Conservation (phyloP, 2,113 vertebrate genomes). For the Cervus canadensis region DNA sequence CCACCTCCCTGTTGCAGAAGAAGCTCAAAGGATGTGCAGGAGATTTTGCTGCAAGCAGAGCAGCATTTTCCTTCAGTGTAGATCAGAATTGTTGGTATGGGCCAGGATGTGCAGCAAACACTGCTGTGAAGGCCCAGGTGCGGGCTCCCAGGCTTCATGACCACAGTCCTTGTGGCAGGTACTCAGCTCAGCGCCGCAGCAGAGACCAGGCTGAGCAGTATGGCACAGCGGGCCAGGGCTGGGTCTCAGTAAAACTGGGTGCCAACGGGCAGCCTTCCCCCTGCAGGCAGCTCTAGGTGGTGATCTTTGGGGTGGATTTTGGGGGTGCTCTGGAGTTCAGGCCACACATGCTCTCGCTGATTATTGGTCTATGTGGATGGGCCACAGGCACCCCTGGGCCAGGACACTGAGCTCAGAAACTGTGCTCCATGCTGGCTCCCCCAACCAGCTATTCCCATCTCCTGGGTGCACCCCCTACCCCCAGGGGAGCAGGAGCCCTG, state of each 20-base stretch:
- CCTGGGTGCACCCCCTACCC: rapidly evolving
- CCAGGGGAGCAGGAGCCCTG: background rate
- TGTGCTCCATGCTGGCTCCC: no score
- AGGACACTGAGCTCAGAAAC: background rate
- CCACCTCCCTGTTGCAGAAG: background rate
- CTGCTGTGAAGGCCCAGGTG: no score
- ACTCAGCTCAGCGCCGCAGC: rapidly evolving
- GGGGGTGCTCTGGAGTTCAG: background rate
- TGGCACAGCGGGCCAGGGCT: rapidly evolving
- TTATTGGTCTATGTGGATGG: rapidly evolving
- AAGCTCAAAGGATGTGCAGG: background rate
- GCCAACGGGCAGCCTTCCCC: rapidly evolving
- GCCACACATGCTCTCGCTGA: background rate
- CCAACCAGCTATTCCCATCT: background rate
- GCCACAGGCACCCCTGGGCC: no score
- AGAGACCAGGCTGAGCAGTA: rapidly evolving
- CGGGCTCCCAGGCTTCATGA: rapidly evolving
- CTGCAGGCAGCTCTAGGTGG: background rate
- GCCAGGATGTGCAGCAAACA: background rate
- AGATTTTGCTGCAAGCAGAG: background rate
- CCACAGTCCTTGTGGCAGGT: no score
- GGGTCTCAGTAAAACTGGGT: no score
- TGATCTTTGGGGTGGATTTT: background rate
- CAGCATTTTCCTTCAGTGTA: no score
- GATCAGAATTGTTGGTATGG: rapidly evolving